A percentile compares a stretch with the other conserved stretches of the same genome.
phyloP scores from a whole-genome alignment of 2,113 vertebrate species.

The Ovibos moschatus region DNA sequence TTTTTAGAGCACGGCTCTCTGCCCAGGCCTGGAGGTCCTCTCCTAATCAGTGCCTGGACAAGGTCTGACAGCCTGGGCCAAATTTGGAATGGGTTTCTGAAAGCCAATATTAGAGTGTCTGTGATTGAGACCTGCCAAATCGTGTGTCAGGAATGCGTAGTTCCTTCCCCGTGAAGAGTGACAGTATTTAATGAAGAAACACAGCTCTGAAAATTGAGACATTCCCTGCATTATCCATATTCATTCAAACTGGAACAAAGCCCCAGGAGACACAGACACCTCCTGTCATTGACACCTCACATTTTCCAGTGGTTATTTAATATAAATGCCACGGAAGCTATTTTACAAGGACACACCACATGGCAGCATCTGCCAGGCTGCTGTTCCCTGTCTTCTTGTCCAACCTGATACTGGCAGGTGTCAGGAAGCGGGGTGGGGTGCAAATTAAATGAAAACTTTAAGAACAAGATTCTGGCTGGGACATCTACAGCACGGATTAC shows the following conservation, averaged over 20 bases:
- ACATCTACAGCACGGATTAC: slow-evolving; percentile 61
- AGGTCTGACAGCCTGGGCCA: background rate
- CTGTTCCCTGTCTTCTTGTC: slow-evolving; percentile 3
- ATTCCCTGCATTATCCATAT: background rate
- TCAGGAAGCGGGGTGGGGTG: background rate
- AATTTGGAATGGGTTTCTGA: background rate
- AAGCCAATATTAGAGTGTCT: background rate
- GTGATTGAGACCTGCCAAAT: slow-evolving; percentile 20
- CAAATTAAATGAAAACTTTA: slow-evolving; percentile 44
- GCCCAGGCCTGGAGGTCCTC: background rate
- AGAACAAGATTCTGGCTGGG: slow-evolving; percentile 65
- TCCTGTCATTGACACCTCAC: background rate
- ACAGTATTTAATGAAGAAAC: slow-evolving; percentile 38
- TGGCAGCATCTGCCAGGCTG: background rate
- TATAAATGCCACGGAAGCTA: background rate
- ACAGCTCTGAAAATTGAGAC: slow-evolving; percentile 34
- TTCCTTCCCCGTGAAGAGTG: background rate
- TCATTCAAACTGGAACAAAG: background rate
- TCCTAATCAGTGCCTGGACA: background rate
- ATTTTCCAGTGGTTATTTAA: slow-evolving; percentile 38
- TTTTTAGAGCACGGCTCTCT: background rate
- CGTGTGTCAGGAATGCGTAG: slow-evolving; percentile 6
- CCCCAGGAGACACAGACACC: background rate
- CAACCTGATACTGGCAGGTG: background rate
- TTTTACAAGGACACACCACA: background rate